Percentiles rank a stretch among this genome's conserved stretches.
These are phyloP conservation scores for Spodoptera littoralis DNA, from an alignment of 2,888 invertebrate species.

Conservation along the genomic window DNA sequence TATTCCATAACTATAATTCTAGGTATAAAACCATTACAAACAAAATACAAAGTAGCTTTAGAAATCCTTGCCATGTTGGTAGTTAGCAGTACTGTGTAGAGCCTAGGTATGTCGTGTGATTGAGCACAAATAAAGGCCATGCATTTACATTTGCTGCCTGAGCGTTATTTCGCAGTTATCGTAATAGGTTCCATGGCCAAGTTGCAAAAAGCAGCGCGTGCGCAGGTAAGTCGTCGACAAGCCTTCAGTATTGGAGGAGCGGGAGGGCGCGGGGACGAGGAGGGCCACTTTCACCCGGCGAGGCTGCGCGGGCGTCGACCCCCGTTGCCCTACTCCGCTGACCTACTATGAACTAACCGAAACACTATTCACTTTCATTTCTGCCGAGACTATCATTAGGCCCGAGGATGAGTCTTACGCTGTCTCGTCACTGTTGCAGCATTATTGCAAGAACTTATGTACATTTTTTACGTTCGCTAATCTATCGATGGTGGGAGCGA, in stretches of 20 bases:
- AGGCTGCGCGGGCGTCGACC: slow-evolving; percentile 88
- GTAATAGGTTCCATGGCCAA: slow-evolving; percentile 88
- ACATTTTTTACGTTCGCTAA: slow-evolving; percentile 54
- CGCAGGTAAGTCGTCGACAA: slow-evolving; percentile 78
- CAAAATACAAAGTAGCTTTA: slow-evolving; percentile 17
- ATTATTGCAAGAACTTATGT: slow-evolving; percentile 65
- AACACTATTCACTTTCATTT: slow-evolving; percentile 87
- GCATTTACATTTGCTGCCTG: slow-evolving; percentile 82
- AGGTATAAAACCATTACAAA: background rate
- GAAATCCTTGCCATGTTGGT: slow-evolving; percentile 52
- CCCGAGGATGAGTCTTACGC: slow-evolving; percentile 81
- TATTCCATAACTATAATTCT: no score
- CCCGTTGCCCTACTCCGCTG: slow-evolving; percentile 87
- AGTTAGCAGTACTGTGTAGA: slow-evolving; percentile 25
- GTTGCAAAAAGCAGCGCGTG: slow-evolving; percentile 87
- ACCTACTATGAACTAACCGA: slow-evolving; percentile 84
- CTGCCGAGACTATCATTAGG: slow-evolving; percentile 79
- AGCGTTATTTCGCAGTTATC: slow-evolving; percentile 84
- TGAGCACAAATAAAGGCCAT: slow-evolving; percentile 80
- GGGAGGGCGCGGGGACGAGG: slow-evolving; percentile 70
- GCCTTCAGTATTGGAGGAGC: slow-evolving; percentile 73
- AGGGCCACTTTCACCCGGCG: slow-evolving; percentile 87
- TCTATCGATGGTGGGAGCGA: slow-evolving; percentile 43
- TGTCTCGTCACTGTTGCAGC: slow-evolving; percentile 69
- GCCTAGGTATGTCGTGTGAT: slow-evolving; percentile 65